phyloP scores from a whole-genome alignment of 1,140 invertebrate genomes.

The honey bee (Apis mellifera) region Amel_HAv3.1 CM009940.2:1253001-1253500 shows the following conservation, averaged over 20 bases:
- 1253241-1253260: too few relatives aligned
- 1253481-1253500: constrained; percentile 14
- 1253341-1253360: too few relatives aligned
- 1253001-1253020: constrained; percentile 2
- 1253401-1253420: neutral
- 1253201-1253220: too few relatives aligned
- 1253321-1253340: too few relatives aligned
- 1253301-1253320: too few relatives aligned
- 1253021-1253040: neutral
- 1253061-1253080: neutral
- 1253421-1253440: neutral
- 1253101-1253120: neutral
- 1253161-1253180: neutral
- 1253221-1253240: too few relatives aligned
- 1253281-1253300: too few relatives aligned
- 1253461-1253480: constrained; percentile 39
- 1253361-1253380: neutral
- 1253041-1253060: constrained; percentile 17
- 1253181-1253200: neutral
- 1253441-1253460: neutral
- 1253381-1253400: constrained; percentile 8
- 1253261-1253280: too few relatives aligned
- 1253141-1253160: neutral
- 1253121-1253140: neutral
- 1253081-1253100: neutral